Evolutionary conservation across 2,113 vertebrate species (phyloP), one percentile per base, ranked within the genome.

Genomic region (Myotis lucifugus): DNA sequence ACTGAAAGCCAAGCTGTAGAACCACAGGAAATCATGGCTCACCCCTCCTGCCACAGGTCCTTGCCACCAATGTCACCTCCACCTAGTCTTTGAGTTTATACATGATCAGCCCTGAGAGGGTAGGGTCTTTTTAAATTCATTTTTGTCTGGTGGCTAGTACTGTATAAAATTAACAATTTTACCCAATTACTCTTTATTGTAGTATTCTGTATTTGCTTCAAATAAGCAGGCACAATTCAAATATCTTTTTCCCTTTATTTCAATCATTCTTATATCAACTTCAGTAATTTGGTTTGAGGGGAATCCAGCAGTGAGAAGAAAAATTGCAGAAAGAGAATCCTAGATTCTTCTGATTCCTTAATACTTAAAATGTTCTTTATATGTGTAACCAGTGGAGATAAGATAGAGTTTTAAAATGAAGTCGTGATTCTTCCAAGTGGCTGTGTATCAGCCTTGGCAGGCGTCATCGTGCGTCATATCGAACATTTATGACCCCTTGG

Each of bases 361-460:
- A 61, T 78, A 87, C 69, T 37, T 86, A 64, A 52, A 66, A 37
- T 89, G 15, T 81, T 90, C 70, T 94, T 93, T 93, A 48, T 89
- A 77, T 25, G 59, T 84, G 4, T 84, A 76, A 76, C 69, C 70
- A 84, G 79, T 61, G n/a, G 72, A 93, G 76, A 85, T 87, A 91
- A 85, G 76, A 93, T 66, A 91, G 87, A 93, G 59, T 64, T 96
- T 96, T 94, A 86, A 97, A 97, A 92, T 97, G 87, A 92, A 96
- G 73, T 66, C 85, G 82, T 82, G 73, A 78, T 88, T 94, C 61
- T 94, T 91, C 82, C 73, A 82, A 64, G 64, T 85, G 73, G 25
- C n/a, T 2, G 0, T 78, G 29, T 54, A 82, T 90, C 93, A 90
- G 73, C 52, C 66, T 8, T 52, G 40, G 70, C 66, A 88, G 72